Conservation (phyloP, 2,797 vertebrate genomes). For the Florisuga fusca region DNA sequence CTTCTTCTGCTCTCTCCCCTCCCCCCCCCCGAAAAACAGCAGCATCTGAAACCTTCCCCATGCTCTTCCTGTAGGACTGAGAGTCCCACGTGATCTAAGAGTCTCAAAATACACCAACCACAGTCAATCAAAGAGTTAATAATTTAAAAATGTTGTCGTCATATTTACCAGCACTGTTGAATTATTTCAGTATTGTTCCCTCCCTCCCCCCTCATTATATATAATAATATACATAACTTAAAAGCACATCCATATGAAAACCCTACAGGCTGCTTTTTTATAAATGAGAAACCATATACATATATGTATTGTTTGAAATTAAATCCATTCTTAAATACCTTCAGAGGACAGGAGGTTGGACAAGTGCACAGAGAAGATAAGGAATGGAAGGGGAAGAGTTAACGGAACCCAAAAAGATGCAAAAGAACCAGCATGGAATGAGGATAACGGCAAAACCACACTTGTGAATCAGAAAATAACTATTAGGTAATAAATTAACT, state of each 20-base stretch:
- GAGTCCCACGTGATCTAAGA: conserved; percentile 68
- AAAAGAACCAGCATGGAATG: conserved; percentile 49
- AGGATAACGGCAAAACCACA: conserved; percentile 56
- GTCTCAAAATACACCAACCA: conserved; percentile 77
- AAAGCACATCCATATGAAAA: conserved; percentile 82
- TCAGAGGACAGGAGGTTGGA: conserved; percentile 65
- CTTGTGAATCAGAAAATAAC: conserved; percentile 62
- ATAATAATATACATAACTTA: conserved; percentile 83
- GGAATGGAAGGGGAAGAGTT: conserved; percentile 42
- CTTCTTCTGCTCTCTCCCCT: not conserved
- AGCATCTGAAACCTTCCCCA: not conserved
- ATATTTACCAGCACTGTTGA: conserved; percentile 79
- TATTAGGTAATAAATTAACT: conserved; percentile 58
- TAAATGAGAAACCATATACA: conserved; percentile 76
- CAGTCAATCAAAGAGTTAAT: conserved; percentile 76
- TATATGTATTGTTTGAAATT: conserved; percentile 49
- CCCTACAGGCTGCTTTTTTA: conserved; percentile 76
- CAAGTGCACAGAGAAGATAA: conserved; percentile 57
- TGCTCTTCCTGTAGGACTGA: conserved; percentile 34
- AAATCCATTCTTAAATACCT: conserved; percentile 61
- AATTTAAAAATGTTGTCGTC: conserved; percentile 68
- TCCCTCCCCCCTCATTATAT: conserved; percentile 78
- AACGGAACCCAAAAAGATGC: conserved; percentile 57
- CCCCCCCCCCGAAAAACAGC: not conserved
- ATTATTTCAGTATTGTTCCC: conserved; percentile 75